A percentile compares a stretch with the other conserved stretches of the same genome.
Evolutionary conservation across 2,113 vertebrate genomes (phyloP).

Genomic region (Actinemys pallida): DNA sequence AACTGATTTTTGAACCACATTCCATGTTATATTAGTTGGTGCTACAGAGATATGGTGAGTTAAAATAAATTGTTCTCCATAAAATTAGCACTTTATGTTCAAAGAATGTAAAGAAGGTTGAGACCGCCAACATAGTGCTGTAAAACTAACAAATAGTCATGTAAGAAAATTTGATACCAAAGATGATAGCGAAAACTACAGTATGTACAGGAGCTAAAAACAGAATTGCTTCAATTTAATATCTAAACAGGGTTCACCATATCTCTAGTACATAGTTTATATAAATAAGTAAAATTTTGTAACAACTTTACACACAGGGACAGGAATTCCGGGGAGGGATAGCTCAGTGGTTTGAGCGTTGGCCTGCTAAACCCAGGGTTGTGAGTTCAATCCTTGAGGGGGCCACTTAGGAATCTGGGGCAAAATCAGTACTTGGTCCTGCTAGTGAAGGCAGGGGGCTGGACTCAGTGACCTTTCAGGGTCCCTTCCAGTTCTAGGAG

Average conservation of each 20-base stretch:
- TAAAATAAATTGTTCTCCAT: not conserved
- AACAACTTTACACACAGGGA: not conserved
- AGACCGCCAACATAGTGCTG: not conserved
- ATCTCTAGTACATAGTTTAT: not conserved
- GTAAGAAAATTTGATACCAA: not conserved
- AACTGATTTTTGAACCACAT: not conserved
- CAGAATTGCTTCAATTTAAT: not conserved
- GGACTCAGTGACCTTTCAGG: too few relatives aligned
- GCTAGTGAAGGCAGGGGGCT: too few relatives aligned
- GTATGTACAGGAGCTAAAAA: not conserved
- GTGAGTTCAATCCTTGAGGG: too few relatives aligned
- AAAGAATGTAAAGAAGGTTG: not conserved
- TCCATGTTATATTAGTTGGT: not conserved
- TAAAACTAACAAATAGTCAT: not conserved
- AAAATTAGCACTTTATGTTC: not conserved
- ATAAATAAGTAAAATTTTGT: not conserved
- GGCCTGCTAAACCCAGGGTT: too few relatives aligned
- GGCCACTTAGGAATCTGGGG: too few relatives aligned
- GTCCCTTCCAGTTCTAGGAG: too few relatives aligned
- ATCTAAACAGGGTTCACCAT: fast-evolving
- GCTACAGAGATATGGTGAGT: not conserved
- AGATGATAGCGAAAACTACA: not conserved
- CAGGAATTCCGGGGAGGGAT: not conserved
- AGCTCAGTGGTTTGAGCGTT: too few relatives aligned
- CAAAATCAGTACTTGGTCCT: too few relatives aligned